These are phyloP conservation scores for Thalassoma bifasciatum DNA, from an alignment of 2,113 vertebrate genomes.

Conservation along the genomic window DNA sequence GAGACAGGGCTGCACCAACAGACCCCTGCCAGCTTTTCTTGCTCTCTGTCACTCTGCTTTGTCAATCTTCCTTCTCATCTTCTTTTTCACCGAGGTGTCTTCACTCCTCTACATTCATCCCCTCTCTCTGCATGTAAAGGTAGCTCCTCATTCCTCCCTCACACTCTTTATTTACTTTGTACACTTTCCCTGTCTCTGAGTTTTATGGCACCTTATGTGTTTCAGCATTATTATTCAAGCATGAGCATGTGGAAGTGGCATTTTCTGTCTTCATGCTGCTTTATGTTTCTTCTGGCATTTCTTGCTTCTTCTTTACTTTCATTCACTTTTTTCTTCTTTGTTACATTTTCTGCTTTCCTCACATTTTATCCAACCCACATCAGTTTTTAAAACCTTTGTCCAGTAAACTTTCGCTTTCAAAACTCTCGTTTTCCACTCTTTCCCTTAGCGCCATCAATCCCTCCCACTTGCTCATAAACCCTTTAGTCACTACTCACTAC, in stretches of 20 bases:
- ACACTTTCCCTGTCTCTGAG: too few relatives aligned
- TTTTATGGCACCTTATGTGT: slow-evolving; percentile 63
- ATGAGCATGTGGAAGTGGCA: background rate
- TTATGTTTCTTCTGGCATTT: slow-evolving; percentile 17
- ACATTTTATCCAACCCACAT: too few relatives aligned
- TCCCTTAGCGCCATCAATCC: too few relatives aligned
- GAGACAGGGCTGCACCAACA: background rate
- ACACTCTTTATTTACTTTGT: slow-evolving; percentile 36
- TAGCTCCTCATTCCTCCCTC: slow-evolving; percentile 34
- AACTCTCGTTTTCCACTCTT: too few relatives aligned
- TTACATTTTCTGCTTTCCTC: too few relatives aligned
- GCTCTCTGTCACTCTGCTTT: background rate
- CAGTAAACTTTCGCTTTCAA: too few relatives aligned
- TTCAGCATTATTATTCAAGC: slow-evolving; percentile 64
- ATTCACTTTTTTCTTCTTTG: background rate
- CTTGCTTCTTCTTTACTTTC: slow-evolving; percentile 40
- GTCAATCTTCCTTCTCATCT: slow-evolving; percentile 22
- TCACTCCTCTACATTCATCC: background rate
- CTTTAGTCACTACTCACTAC: too few relatives aligned
- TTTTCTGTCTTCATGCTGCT: background rate
- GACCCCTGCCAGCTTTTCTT: slow-evolving; percentile 1
- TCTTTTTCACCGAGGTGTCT: slow-evolving; percentile 16
- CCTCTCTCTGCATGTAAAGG: slow-evolving; percentile 7
- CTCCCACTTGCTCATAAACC: too few relatives aligned
- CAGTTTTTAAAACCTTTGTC: too few relatives aligned